Percentiles rank a stretch among this genome's conserved stretches.
Conservation (phyloP, 92 coral and sea anemone species). For the Zoanthus gigantus region DNA sequence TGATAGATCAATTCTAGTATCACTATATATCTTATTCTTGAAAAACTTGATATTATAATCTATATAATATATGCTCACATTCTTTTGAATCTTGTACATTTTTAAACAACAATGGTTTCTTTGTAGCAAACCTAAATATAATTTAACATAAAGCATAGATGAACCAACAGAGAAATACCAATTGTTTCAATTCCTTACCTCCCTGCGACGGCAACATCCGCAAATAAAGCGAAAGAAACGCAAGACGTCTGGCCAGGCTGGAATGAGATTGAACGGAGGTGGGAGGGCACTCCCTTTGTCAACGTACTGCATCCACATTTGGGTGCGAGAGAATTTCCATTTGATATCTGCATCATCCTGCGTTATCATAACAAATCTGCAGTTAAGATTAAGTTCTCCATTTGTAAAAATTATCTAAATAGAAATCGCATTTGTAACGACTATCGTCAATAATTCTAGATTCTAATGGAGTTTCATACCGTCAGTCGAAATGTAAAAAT, state of each 20-base stretch:
- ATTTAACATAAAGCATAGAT: neutral
- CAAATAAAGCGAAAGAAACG: neutral
- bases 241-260: slow-evolving; percentile 67
- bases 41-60: no score
- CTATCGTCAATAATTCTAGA: neutral
- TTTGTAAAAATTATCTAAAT: no score
- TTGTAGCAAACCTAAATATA: neutral
- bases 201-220: neutral
- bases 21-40: no score
- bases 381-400: no score
- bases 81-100: no score
- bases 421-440: neutral
- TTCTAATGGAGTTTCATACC: no score
- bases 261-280: slow-evolving; percentile 89
- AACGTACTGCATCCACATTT: slow-evolving; percentile 91
- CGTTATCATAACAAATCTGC: neutral
- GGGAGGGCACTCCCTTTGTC: slow-evolving; percentile 86
- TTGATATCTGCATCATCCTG: slow-evolving; percentile 89
- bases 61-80: no score
- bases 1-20: no score
- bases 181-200: neutral
- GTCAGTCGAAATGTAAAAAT: no score
- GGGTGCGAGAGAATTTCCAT: slow-evolving; percentile 93
- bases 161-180: neutral
- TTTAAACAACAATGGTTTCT: neutral